Base-by-base conservation (phyloP, 1,140 invertebrate species). In the Adelges cooleyi region DNA sequence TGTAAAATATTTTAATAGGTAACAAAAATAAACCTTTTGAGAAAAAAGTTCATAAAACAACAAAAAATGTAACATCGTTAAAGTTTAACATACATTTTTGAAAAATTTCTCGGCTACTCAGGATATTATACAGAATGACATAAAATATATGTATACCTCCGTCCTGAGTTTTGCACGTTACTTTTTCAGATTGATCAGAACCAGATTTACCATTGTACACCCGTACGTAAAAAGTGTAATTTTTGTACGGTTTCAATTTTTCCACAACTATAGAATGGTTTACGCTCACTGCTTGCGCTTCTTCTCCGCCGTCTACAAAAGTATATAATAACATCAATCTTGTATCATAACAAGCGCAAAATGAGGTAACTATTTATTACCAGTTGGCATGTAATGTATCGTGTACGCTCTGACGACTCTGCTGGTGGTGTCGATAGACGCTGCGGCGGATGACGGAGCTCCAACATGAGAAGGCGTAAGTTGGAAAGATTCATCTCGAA, bases 181-280 rank as follows among this genome's bases (percentile, higher is more conserved):
- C 78, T 67, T 75, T 75, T 49, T 80, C 75, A 2, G 82, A 84
- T 65, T 79, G 79, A 70, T 84, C 81, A 69, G 83, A 84, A 22
- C 81, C 80, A 67, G 77, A 79, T 71, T 76, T 77, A 67, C 77
- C 78, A 70, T 77, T 80, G 75, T 81, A 86, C 22, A 81, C 77
- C 65, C 82, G 75, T 38, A 86, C 76, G 69, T 82, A 85, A 71
- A 85, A 82, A 18, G 81, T 80, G 70, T 86, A 86, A 74, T 84
- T 84, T 66, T 83, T 85, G 75, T 77, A 82, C 4, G 81, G 80
- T 69, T 78, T 77, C 46, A 85, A 75, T 66, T 78, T 77, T 65
- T 80, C 76, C 69, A 82, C 74, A 49, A 78, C 71, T 25, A 75
- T 76, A 44, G 76, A 77, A 50, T 78, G 76, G 73, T 82, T 78